These are phyloP conservation scores for Sturmia bella DNA, from an alignment of 2,888 invertebrate species.

Conservation along the genomic window DNA sequence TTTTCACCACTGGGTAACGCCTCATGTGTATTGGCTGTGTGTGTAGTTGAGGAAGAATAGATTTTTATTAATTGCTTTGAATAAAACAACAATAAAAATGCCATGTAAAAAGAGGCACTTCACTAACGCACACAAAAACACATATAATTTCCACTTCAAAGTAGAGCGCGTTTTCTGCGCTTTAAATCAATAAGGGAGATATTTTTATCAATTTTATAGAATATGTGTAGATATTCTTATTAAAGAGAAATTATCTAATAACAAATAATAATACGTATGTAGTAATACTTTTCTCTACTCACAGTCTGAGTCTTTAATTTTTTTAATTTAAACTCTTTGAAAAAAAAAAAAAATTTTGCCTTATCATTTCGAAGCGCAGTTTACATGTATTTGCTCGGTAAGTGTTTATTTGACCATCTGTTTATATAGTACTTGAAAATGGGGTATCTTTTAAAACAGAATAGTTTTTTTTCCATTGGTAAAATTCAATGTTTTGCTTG, in stretches of 20 bases:
- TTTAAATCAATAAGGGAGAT: no score
- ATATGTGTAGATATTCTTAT: no score
- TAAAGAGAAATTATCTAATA: no score
- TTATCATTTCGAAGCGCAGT: background rate
- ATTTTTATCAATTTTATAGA: no score
- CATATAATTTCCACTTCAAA: background rate
- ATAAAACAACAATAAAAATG: constrained; percentile 24
- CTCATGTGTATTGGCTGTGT: background rate
- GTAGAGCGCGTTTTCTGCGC: no score
- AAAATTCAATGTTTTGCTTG: no score
- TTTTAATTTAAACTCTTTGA: background rate
- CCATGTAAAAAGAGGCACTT: constrained; percentile 36
- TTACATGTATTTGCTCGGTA: background rate
- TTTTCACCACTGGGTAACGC: no score
- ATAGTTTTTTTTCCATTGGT: no score
- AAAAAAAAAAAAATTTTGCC: background rate
- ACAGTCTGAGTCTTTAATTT: background rate
- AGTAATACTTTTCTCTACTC: no score
- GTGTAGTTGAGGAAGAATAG: background rate
- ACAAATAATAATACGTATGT: background rate
- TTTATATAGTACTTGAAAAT: background rate
- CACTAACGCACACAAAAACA: background rate
- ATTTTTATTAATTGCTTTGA: background rate
- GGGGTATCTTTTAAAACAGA: no score
- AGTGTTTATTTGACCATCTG: no score